A percentile compares a stretch with the other conserved stretches of the same genome.
Evolutionary conservation across 2,797 vertebrate genomes (phyloP).

Genomic region (Pseudochromis fuscus): DNA sequence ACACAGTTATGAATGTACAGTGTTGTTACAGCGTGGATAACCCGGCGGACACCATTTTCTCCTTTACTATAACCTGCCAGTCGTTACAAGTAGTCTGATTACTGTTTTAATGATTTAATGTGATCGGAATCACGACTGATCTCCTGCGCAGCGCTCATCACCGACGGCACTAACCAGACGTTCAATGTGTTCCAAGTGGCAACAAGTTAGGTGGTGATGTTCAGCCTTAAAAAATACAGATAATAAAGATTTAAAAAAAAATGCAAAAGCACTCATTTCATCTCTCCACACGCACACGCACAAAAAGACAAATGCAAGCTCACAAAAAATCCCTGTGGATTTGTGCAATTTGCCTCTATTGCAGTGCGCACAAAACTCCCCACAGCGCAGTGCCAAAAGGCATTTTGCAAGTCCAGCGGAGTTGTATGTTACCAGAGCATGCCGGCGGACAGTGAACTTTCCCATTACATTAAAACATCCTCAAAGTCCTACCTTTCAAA

Average conservation of each 20-base stretch:
- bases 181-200: constrained; percentile 67
- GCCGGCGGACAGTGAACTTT: constrained; percentile 65
- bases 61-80: neutral
- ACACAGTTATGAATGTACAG: constrained; percentile 1
- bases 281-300: neutral
- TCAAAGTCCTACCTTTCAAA: constrained; percentile 76
- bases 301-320: neutral
- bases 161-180: constrained; percentile 13
- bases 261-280: constrained; percentile 5
- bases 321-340: constrained; percentile 14
- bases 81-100: neutral
- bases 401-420: constrained; percentile 22
- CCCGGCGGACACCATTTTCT: constrained; percentile 7
- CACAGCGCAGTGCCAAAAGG: neutral
- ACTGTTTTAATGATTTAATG: neutral
- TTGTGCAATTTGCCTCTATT: constrained; percentile 6
- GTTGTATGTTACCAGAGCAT: constrained; percentile 21
- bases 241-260: neutral
- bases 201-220: constrained; percentile 72
- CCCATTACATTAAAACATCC: constrained; percentile 33
- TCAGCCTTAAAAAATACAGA: constrained; percentile 17
- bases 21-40: neutral
- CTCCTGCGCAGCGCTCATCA: constrained; percentile 20
- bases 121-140: neutral
- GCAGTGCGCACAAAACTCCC: constrained; percentile 22